Evolutionary conservation across 2,888 invertebrate genomes (phyloP).

Genomic region (Oscheius sp.): DNA sequence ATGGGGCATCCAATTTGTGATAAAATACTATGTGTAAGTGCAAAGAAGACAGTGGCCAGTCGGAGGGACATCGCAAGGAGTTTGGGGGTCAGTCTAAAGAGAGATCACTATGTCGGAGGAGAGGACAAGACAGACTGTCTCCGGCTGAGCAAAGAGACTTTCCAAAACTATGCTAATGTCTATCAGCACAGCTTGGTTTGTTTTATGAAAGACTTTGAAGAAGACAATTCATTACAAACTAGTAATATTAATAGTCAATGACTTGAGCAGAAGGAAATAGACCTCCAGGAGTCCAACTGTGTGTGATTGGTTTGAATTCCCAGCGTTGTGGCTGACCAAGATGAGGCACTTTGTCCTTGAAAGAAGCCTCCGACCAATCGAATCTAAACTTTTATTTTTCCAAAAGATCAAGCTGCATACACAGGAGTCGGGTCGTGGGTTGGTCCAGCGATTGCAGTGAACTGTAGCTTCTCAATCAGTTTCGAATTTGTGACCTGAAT

Average conservation of each 20-base stretch:
- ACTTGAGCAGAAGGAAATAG: background rate
- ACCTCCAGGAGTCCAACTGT: constrained; percentile 32
- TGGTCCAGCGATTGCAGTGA: constrained; percentile 76
- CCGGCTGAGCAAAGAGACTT: constrained; percentile 25
- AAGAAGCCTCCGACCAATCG: constrained; percentile 80
- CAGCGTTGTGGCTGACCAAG: constrained; percentile 43
- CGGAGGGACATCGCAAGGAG: constrained; percentile 19
- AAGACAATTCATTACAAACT: background rate
- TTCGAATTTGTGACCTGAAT: constrained; percentile 60
- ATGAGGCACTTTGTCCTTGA: constrained; percentile 70
- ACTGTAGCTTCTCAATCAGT: constrained; percentile 71
- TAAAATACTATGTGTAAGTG: too few species aligned
- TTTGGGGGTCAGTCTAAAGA: constrained; percentile 18
- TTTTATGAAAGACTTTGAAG: background rate
- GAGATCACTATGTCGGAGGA: constrained; percentile 8
- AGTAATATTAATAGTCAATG: background rate
- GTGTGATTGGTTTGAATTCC: constrained; percentile 41
- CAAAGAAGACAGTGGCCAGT: background rate
- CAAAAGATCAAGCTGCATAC: too few species aligned
- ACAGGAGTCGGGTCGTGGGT: constrained; percentile 77
- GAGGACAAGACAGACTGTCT: background rate
- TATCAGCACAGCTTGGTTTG: constrained; percentile 14
- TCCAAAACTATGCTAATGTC: background rate
- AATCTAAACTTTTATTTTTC: too few species aligned
- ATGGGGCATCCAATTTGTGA: too few species aligned